These are phyloP conservation scores for Pomacea canaliculata DNA, from an alignment of 2,888 invertebrate species.

Conservation along the genomic window DNA sequence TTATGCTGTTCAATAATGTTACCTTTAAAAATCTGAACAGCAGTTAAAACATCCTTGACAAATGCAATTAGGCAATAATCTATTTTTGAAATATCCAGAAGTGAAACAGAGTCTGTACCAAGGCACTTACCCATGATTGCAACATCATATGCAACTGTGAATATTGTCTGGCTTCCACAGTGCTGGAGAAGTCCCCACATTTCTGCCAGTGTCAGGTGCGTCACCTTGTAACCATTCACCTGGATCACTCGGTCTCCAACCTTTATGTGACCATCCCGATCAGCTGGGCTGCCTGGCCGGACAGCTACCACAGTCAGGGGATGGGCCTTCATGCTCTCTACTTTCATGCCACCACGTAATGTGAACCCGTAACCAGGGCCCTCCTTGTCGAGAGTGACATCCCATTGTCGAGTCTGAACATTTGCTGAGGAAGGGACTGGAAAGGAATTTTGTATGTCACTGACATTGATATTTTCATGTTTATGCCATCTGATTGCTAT, in stretches of 20 bases:
- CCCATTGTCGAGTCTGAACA: slow-evolving; percentile 59
- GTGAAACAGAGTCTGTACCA: no score
- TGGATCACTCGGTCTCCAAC: slow-evolving; percentile 87
- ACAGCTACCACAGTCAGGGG: slow-evolving; percentile 91
- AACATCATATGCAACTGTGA: slow-evolving; percentile 93
- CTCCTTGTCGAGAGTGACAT: slow-evolving; percentile 75
- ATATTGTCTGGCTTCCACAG: slow-evolving; percentile 76
- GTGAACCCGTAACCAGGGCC: slow-evolving; percentile 88
- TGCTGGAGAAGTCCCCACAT: slow-evolving; percentile 79
- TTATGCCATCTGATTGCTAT: no score
- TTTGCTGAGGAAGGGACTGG: slow-evolving; percentile 50
- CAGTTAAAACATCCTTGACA: not conserved
- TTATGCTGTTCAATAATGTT: not conserved
- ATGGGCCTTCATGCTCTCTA: slow-evolving; percentile 73
- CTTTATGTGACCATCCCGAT: slow-evolving; percentile 73
- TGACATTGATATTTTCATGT: no score
- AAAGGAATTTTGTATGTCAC: slow-evolving; percentile 11
- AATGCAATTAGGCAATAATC: not conserved
- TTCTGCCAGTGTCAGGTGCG: slow-evolving; percentile 84
- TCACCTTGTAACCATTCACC: slow-evolving; percentile 81
- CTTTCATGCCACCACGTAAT: slow-evolving; percentile 83
- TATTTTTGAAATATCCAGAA: not conserved
- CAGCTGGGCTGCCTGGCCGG: slow-evolving; percentile 88
- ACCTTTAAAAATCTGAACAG: not conserved
- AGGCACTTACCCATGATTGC: slow-evolving; percentile 73